Evolutionary conservation across 2,797 vertebrate genomes (phyloP).

Genomic region (Betta splendens): DNA sequence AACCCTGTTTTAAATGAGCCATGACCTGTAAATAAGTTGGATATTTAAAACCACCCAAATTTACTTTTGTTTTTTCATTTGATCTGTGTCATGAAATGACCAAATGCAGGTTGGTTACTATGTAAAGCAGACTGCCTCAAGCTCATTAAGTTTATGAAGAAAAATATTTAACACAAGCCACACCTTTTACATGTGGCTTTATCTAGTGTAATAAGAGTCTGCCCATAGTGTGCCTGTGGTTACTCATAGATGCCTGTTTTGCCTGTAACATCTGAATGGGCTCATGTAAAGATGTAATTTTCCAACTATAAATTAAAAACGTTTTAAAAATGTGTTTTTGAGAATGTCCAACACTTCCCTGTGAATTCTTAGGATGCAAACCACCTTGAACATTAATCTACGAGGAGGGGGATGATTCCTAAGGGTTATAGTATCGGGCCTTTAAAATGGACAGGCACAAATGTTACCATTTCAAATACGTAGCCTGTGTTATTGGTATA

Average conservation of each 20-base stretch:
- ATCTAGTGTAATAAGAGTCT: conserved; percentile 91
- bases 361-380: too few relatives aligned
- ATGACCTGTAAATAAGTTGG: conserved; percentile 84
- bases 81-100: conserved; percentile 88
- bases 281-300: conserved; percentile 88
- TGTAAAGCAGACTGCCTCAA: conserved; percentile 76
- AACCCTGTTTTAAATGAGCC: conserved; percentile 78
- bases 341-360: conserved; percentile 40
- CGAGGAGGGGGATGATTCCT: too few relatives aligned
- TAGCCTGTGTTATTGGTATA: conserved; percentile 85
- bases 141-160: conserved; percentile 63
- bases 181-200: conserved; percentile 81
- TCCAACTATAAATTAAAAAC: conserved; percentile 89
- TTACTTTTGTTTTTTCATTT: conserved; percentile 59
- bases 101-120: conserved; percentile 89
- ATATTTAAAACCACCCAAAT: conserved; percentile 76
- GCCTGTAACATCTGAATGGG: conserved; percentile 83
- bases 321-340: conserved; percentile 80
- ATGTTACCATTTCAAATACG: too few relatives aligned
- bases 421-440: too few relatives aligned
- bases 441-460: too few relatives aligned
- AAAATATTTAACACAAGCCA: conserved; percentile 73
- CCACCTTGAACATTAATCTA: too few relatives aligned
- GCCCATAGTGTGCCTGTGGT: conserved; percentile 92
- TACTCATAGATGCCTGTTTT: conserved; percentile 85